Conservation (phyloP, 2,797 vertebrate species). For the Columba guinea region DNA sequence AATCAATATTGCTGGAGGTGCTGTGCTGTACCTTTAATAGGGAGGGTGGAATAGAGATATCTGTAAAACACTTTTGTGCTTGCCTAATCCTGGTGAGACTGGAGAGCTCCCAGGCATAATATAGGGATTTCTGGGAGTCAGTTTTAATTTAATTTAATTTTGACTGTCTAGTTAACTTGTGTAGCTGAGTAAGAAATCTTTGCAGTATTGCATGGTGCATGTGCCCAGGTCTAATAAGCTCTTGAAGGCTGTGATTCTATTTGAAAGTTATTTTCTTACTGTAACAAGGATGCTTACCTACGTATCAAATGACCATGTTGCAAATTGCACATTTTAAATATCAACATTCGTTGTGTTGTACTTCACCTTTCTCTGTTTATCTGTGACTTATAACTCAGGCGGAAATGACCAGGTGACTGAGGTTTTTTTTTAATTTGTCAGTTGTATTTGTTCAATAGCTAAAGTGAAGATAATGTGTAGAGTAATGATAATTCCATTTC, state of each 20-base stretch:
- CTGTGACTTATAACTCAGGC: not conserved
- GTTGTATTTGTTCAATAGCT: not conserved
- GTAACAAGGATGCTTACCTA: not conserved
- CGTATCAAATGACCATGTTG: not conserved
- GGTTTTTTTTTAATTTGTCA: not conserved
- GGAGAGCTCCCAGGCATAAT: not conserved
- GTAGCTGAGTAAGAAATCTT: not conserved
- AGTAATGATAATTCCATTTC: not conserved
- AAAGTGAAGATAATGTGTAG: not conserved
- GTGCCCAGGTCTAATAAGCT: not conserved
- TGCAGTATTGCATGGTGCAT: rapidly evolving
- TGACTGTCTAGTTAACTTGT: not conserved
- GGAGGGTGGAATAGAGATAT: not conserved
- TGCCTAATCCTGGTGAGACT: not conserved
- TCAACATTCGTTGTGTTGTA: not conserved
- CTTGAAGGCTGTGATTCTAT: not conserved
- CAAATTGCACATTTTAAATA: not conserved
- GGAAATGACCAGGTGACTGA: not conserved
- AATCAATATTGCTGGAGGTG: not conserved
- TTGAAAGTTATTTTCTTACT: not conserved
- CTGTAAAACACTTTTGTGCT: not conserved
- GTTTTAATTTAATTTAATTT: slow-evolving; percentile 14
- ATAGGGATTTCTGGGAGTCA: not conserved
- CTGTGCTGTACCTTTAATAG: not conserved
- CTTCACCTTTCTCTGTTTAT: not conserved